Conservation (phyloP, 2,888 invertebrate genomes). For the Mesorhabditis sp. region DNA sequence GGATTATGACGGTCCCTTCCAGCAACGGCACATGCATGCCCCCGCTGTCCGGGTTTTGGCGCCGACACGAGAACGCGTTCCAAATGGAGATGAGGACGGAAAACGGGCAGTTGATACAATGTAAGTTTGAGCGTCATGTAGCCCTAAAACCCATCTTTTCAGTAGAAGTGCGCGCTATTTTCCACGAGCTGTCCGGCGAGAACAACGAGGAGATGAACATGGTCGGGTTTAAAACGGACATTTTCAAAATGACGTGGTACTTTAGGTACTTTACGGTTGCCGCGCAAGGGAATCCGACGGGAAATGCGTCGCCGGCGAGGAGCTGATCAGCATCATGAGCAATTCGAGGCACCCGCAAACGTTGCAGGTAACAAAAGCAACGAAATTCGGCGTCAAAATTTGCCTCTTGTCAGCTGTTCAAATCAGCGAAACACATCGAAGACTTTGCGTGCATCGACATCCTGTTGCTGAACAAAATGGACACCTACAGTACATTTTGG, state of each 20-base stretch:
- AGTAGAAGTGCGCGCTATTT: conserved; percentile 39
- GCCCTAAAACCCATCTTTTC: conserved; percentile 6
- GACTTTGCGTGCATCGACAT: conserved; percentile 42
- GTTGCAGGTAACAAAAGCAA: conserved; percentile 13
- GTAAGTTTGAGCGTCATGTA: conserved; percentile 5
- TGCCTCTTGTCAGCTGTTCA: conserved; percentile 25
- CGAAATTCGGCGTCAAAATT: neutral
- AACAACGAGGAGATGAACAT: conserved; percentile 46
- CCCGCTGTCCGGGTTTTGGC: conserved; percentile 25
- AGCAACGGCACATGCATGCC: conserved; percentile 29
- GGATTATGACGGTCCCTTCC: conserved; percentile 7
- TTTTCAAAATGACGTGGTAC: neutral
- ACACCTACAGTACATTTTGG: conserved; percentile 33
- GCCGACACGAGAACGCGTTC: conserved; percentile 24
- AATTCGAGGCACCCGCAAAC: conserved; percentile 45
- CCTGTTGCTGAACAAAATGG: conserved; percentile 32
- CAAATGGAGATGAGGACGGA: conserved; percentile 22
- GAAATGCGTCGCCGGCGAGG: conserved; percentile 32
- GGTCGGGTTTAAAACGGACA: conserved; percentile 15
- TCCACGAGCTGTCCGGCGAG: conserved; percentile 39
- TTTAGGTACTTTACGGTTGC: neutral
- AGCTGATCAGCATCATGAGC: conserved; percentile 34
- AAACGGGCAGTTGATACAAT: conserved; percentile 12
- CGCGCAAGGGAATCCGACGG: conserved; percentile 7
- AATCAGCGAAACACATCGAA: conserved; percentile 42